A percentile compares a stretch with the other conserved stretches of the same genome.
Evolutionary conservation across 1,140 invertebrate species (phyloP).

Genomic region (Sinonovacula constricta): DNA sequence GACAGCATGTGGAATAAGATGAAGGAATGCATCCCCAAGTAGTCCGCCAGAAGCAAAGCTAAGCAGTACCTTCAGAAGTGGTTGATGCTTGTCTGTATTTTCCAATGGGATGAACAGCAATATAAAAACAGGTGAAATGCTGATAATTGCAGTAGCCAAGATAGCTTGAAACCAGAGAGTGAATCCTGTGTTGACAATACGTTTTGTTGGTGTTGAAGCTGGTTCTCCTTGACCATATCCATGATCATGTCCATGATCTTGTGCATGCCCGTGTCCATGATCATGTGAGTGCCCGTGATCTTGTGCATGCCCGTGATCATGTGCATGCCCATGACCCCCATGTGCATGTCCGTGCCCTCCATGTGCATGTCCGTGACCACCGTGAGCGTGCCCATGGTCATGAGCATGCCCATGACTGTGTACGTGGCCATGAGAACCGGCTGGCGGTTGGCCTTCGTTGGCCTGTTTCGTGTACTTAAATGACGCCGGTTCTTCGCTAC

Average conservation of each 20-base stretch:
- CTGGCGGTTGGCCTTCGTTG: slow-evolving; percentile 86
- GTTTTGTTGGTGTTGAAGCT: slow-evolving; percentile 19
- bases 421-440: slow-evolving; percentile 48
- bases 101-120: slow-evolving; percentile 96
- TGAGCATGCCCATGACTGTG: slow-evolving; percentile 52
- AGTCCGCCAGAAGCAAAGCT: slow-evolving; percentile 97
- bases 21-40: slow-evolving; percentile 96
- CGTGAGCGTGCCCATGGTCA: slow-evolving; percentile 61
- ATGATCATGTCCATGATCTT: slow-evolving; percentile 72
- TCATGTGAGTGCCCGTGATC: slow-evolving; percentile 68
- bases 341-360: slow-evolving; percentile 68
- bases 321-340: slow-evolving; percentile 68
- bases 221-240: slow-evolving; percentile 25
- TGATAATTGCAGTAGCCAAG: slow-evolving; percentile 93
- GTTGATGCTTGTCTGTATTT: slow-evolving; percentile 84
- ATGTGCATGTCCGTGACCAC: slow-evolving; percentile 55
- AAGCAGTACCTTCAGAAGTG: slow-evolving; percentile 91
- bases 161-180: slow-evolving; percentile 75
- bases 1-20: slow-evolving; percentile 97
- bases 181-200: slow-evolving; percentile 44
- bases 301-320: slow-evolving; percentile 55
- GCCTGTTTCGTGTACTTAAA: slow-evolving; percentile 70
- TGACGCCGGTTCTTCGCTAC: slow-evolving; percentile 60
- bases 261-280: slow-evolving; percentile 45
- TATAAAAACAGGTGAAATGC: slow-evolving; percentile 95